These are phyloP conservation scores for Dendrolimus houi DNA, from an alignment of 2,888 invertebrate species.

Conservation along the genomic window DNA sequence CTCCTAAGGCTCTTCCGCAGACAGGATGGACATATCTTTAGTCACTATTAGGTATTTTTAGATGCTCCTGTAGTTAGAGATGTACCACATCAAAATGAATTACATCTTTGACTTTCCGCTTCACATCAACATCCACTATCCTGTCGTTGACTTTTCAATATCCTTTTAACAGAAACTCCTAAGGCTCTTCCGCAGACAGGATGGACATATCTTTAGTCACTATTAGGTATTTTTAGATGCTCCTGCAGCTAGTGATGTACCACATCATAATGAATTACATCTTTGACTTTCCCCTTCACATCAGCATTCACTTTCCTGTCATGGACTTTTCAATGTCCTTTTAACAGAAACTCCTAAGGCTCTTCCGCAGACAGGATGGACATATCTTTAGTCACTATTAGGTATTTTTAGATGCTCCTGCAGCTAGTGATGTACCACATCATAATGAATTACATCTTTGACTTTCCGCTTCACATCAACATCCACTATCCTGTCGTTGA, in stretches of 20 bases:
- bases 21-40: slow-evolving; percentile 22
- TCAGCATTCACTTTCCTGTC: slow-evolving; percentile 9
- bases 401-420: slow-evolving; percentile 33
- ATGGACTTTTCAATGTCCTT: slow-evolving; percentile 24
- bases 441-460: neutral
- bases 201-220: slow-evolving; percentile 26
- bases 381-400: slow-evolving; percentile 24
- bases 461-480: neutral
- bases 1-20: slow-evolving; percentile 35
- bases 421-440: too few relatives aligned
- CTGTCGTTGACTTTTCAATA: slow-evolving; percentile 21
- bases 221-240: slow-evolving; percentile 33
- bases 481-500: slow-evolving; percentile 10
- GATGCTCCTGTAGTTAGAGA: slow-evolving; percentile 16
- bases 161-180: slow-evolving; percentile 30
- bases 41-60: slow-evolving; percentile 32
- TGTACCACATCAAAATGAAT: too few relatives aligned
- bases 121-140: slow-evolving; percentile 9
- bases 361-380: slow-evolving; percentile 23
- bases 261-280: neutral
- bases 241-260: slow-evolving; percentile 5
- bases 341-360: slow-evolving; percentile 37
- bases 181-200: slow-evolving; percentile 24
- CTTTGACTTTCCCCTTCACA: neutral
- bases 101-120: neutral